These are phyloP conservation scores for Phasianus colchicus DNA, from an alignment of 2,113 vertebrate species.

Conservation along the genomic window DNA sequence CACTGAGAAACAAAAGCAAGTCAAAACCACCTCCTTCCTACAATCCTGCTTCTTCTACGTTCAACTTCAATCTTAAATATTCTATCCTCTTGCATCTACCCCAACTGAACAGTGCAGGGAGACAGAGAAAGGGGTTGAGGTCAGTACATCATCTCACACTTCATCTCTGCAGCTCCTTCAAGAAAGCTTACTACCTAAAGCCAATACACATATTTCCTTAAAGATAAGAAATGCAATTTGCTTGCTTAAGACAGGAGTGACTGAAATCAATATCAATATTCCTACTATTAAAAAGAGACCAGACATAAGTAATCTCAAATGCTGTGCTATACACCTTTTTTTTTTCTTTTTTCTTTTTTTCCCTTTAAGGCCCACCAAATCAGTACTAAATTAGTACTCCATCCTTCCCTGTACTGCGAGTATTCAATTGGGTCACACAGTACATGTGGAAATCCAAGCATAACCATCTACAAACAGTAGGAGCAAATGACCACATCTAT, in stretches of 20 bases:
- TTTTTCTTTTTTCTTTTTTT: not conserved
- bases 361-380: not conserved
- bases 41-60: not conserved
- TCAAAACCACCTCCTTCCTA: not conserved
- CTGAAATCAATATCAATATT: not conserved
- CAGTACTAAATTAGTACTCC: not conserved
- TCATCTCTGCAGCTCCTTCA: not conserved
- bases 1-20: not conserved
- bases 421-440: not conserved
- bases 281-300: not conserved
- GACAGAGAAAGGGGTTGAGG: not conserved
- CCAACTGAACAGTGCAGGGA: not conserved
- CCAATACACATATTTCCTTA: not conserved
- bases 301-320: not conserved
- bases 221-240: not conserved
- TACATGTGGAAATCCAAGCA: rapidly evolving
- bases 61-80: not conserved
- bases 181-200: not conserved
- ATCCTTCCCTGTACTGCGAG: not conserved
- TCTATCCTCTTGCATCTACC: not conserved
- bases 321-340: not conserved
- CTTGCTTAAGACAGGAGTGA: not conserved
- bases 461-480: not conserved
- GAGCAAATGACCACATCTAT: not conserved
- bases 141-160: no score